Evolutionary conservation across 1,140 invertebrate genomes (phyloP), one percentile per base, ranked within the genome.

Genomic region (Bombus superbus): DNA sequence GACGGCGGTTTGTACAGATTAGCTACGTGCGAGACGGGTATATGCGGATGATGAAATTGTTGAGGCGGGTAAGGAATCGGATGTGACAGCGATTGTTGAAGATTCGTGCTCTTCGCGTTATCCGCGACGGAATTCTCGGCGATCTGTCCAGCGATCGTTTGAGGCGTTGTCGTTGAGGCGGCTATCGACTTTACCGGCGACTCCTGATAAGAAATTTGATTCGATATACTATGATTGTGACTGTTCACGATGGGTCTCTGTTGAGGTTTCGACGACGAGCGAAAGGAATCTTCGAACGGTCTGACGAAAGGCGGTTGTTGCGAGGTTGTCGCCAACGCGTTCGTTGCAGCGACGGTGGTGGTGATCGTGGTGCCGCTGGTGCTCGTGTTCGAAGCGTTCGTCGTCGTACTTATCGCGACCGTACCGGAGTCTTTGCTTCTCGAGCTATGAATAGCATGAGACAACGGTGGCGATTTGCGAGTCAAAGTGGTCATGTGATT

Each of bases 211-310:
- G 88, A 89, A n/a, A 92, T 90, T 32, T 93, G 92, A 84, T 89
- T 94, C 18, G 86, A 69, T 81, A 93, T 90, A 38, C 82, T 92
- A 53, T 92, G 89, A 89, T 87, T 93, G 10, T 87, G 93, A 88
- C 81, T 92, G 82, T 91, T 92, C 11, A 90, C 68, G 28, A 93
- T 76, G 8, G 91, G 86, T 79, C 92, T 88, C 3, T 92, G 91
- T n/a, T 92, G 92, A 9, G 92, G 89, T 38, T 92, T 93, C n/a
- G 93, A 90, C 47, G 93, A 86, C 13, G 93, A 87, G 38, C 94
- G 90, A 80, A 95, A 94, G 9, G 93, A 94, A 80, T 96, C 95
- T 81, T 95, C 95, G 77, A 96, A 96, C 4, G 95, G 95, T n/a
- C 95, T 91, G 10, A 95, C 95, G 83, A 96, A 96, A 38, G 93